A percentile compares a stretch with the other conserved stretches of the same genome.
phyloP scores from a whole-genome alignment of 2,888 invertebrate species.

The Bimastos eiseni region DNA sequence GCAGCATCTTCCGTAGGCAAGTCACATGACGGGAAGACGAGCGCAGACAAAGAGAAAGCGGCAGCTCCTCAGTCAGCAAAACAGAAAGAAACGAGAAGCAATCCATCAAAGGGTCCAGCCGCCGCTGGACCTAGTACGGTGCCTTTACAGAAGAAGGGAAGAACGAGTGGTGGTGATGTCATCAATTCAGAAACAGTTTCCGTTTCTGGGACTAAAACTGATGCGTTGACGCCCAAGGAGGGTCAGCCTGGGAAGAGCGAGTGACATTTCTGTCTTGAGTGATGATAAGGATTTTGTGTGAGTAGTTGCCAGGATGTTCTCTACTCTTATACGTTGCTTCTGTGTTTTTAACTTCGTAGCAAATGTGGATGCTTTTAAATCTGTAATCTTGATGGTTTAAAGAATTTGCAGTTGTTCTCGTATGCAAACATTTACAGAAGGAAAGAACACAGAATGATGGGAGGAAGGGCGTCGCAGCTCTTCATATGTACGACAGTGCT shows the following conservation, averaged over 20 bases:
- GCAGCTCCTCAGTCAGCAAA: slow-evolving; percentile 19
- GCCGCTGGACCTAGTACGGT: slow-evolving; percentile 1
- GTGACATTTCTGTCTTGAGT: neutral
- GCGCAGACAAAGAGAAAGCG: slow-evolving; percentile 15
- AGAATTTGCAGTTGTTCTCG: neutral
- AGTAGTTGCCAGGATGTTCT: neutral
- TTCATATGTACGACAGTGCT: neutral
- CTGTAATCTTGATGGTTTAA: neutral
- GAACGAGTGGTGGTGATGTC: neutral
- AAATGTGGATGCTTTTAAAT: slow-evolving; percentile 21
- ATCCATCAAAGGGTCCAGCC: neutral
- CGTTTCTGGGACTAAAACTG: neutral
- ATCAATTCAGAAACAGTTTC: neutral
- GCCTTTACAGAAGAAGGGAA: slow-evolving; percentile 22
- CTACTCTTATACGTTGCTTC: neutral
- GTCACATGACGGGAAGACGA: neutral
- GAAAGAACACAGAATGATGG: neutral
- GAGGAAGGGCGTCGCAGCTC: neutral
- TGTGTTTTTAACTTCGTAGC: slow-evolving; percentile 20
- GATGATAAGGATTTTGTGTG: slow-evolving; percentile 9
- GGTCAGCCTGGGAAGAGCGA: neutral
- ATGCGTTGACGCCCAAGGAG: neutral
- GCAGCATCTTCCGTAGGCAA: slow-evolving; percentile 9
- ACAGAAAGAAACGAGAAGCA: neutral
- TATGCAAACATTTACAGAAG: neutral